Base-by-base conservation (phyloP, 2,888 invertebrate species). In the Pristionchus japonicus region DNA sequence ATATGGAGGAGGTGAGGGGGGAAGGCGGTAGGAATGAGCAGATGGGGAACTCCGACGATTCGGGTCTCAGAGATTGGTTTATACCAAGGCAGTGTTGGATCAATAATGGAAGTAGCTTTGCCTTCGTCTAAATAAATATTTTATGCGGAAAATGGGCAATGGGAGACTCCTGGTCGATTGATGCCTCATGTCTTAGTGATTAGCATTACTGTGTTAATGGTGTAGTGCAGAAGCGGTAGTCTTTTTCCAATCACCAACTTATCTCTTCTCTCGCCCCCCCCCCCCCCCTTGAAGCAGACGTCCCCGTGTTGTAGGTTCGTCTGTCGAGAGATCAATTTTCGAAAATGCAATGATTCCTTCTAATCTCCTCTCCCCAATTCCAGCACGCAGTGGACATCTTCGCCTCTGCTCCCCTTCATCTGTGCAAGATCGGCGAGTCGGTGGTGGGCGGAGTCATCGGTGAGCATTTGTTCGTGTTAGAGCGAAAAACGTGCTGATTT, bases 311-410 rank as follows among this genome's bases (percentile, higher is more conserved):
- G n/a, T n/a, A n/a, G n/a, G n/a, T n/a, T n/a, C n/a, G n/a, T n/a
- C n/a, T n/a, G n/a, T n/a, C n/a, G n/a, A n/a, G n/a, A n/a, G n/a
- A n/a, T 43, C 43, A 43, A 43, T 43, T 6, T 9, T 43, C 43
- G 11, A 11, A 43, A 11, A 43, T 6, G 43, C 43, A 43, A 43
- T 52, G 3, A 17, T 52, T 52, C 17, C 17, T 52, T 47, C 6
- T 9, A 47, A 13, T 47, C 6, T 47, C 47, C 13, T 47, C 13
- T 9, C 47, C 6, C 6, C 52, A 17, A 1, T 67, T 7, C 13
- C 89, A 91, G 89, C 94, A 93, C 86, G 93, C 93, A 1, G 90
- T 92, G 40, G 92, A 94, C 83, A 93, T 94, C 17, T 89, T 94
- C 34, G 90, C 93, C n/a, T 90, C 91, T 0, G 90, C 92, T 3